phyloP scores from a whole-genome alignment of 2,797 vertebrate genomes.

The Clarias fuscus region DNA sequence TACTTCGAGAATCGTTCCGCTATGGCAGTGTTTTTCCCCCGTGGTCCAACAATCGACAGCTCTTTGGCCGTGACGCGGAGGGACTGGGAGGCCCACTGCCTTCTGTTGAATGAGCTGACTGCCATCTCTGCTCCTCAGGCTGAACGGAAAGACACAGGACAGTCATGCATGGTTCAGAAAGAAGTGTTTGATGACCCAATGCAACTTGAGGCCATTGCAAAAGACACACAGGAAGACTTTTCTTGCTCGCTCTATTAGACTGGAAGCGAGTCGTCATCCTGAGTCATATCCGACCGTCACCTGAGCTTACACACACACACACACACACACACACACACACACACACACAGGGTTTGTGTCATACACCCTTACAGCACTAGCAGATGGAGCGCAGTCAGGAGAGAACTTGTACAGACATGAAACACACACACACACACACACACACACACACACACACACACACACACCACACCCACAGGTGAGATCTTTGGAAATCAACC shows the following conservation, averaged over 20 bases:
- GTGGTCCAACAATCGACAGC: constrained; percentile 85
- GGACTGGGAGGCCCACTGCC: constrained; percentile 87
- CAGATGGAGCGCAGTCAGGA: not conserved
- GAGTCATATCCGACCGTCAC: constrained; percentile 18
- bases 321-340: constrained; percentile 8
- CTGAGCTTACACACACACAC: constrained; percentile 9
- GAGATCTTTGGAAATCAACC: not conserved
- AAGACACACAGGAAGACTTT: not conserved
- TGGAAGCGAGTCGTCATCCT: constrained; percentile 20
- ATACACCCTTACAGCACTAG: constrained; percentile 3
- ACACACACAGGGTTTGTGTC: not conserved
- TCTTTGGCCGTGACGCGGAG: constrained; percentile 91
- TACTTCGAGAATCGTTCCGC: constrained; percentile 91
- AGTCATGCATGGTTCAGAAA: not conserved
- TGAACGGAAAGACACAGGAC: not conserved
- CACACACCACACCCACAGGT: not conserved
- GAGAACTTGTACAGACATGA: constrained; percentile 10
- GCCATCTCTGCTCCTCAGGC: constrained; percentile 74
- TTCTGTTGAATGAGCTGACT: constrained; percentile 81
- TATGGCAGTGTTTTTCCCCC: constrained; percentile 82
- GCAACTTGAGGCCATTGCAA: not conserved
- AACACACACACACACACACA: too few relatives aligned
- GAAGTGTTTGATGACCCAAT: not conserved
- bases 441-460: too few relatives aligned
- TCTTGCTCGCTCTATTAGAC: not conserved